A percentile compares a stretch with the other conserved stretches of the same genome.
phyloP scores from a whole-genome alignment of 2,113 vertebrate genomes.

The Notothenia rossii region DNA sequence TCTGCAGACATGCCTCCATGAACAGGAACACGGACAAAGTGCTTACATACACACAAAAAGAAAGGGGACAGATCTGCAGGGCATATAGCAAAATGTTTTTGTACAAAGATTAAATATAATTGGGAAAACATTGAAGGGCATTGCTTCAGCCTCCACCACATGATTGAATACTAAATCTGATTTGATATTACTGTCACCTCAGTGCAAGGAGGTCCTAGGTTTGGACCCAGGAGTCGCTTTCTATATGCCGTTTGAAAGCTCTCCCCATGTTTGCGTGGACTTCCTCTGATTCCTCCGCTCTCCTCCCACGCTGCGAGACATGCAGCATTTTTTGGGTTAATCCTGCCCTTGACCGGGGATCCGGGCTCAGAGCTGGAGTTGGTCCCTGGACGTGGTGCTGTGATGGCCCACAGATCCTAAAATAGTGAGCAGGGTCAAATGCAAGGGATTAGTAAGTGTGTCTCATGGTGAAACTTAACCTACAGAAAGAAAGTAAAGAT shows the following conservation, averaged over 20 bases:
- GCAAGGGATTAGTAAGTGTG: slow-evolving; percentile 27
- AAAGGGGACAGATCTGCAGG: slow-evolving; percentile 45
- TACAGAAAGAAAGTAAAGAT: slow-evolving; percentile 1
- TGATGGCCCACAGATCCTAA: slow-evolving; percentile 77
- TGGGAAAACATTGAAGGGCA: slow-evolving; percentile 1
- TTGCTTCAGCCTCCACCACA: neutral
- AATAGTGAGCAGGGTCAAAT: slow-evolving; percentile 33
- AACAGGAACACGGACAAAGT: slow-evolving; percentile 67
- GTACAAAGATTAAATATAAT: slow-evolving; percentile 27
- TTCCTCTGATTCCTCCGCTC: slow-evolving; percentile 47
- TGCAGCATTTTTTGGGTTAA: slow-evolving; percentile 56
- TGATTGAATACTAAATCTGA: neutral
- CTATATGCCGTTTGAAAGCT: slow-evolving; percentile 70
- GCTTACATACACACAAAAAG: slow-evolving; percentile 70
- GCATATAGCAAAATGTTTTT: slow-evolving; percentile 25
- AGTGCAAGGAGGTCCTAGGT: slow-evolving; percentile 60
- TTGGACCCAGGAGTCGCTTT: slow-evolving; percentile 65
- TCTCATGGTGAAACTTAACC: slow-evolving; percentile 6
- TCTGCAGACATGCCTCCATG: slow-evolving; percentile 67
- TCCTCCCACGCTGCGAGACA: slow-evolving; percentile 72
- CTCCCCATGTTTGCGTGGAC: slow-evolving; percentile 73
- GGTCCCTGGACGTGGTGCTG: slow-evolving; percentile 67
- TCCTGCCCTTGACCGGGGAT: slow-evolving; percentile 60
- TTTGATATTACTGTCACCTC: slow-evolving; percentile 63
- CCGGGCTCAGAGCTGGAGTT: slow-evolving; percentile 70